Percentiles rank a stretch among this genome's conserved stretches.
phyloP scores from a whole-genome alignment of 2,888 invertebrate genomes.

The Cremastinae sp. region DNA sequence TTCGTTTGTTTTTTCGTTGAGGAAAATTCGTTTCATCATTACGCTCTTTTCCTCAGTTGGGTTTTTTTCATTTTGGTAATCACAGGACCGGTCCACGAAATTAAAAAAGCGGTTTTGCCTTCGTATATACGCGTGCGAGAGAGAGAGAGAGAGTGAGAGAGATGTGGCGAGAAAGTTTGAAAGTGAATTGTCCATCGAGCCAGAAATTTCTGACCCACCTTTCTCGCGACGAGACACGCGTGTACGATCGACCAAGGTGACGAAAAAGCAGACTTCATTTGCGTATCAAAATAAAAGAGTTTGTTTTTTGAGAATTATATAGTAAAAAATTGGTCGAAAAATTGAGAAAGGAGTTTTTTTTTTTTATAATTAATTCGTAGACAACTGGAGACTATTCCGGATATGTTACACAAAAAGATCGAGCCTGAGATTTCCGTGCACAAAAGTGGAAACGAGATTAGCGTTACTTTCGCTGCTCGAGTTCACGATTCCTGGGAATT shows the following conservation, averaged over 20 bases:
- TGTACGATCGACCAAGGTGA: neutral
- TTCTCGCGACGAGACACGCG: slow-evolving; percentile 11
- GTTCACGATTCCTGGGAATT: slow-evolving; percentile 41
- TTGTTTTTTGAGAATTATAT: too few relatives aligned
- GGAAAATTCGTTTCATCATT: neutral
- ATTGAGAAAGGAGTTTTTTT: too few relatives aligned
- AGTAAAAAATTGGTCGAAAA: too few relatives aligned
- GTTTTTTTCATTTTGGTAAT: neutral
- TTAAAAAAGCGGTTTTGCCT: neutral
- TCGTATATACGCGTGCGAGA: too few relatives aligned
- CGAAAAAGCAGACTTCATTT: neutral
- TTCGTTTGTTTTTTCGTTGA: too few relatives aligned
- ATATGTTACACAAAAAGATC: slow-evolving; percentile 14
- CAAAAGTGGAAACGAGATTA: slow-evolving; percentile 39
- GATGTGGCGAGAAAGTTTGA: slow-evolving; percentile 59
- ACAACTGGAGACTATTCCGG: slow-evolving; percentile 15
- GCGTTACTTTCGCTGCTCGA: slow-evolving; percentile 51
- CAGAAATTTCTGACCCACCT: slow-evolving; percentile 57
- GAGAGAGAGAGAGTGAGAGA: neutral
- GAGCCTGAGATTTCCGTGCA: slow-evolving; percentile 31
- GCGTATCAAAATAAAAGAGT: too few relatives aligned
- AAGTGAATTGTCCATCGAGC: slow-evolving; percentile 54
- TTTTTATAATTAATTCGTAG: too few relatives aligned
- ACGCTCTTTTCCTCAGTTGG: neutral
- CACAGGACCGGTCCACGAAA: slow-evolving; percentile 10